Evolutionary conservation across 2,888 invertebrate genomes (phyloP), one percentile per base, ranked within the genome.

Genomic region (Petrophora chlorosata): DNA sequence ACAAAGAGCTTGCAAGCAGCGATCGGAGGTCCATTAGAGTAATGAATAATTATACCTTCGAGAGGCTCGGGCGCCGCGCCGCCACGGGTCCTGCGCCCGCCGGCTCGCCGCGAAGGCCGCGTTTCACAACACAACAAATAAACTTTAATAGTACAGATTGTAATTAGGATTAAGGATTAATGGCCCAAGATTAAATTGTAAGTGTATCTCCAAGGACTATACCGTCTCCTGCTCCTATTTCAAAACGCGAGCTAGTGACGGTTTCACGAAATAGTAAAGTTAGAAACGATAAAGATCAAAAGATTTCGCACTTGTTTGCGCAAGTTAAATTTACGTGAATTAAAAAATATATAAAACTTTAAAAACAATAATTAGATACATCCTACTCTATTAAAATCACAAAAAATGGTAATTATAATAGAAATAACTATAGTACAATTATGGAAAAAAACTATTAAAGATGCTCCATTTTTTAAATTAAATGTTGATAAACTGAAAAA

Each of bases 31-130:
- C 82, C 82, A 86, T 86, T 85, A 84, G 68, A 60, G 64, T 85
- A 81, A 81, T 82, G 76, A 83, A 75, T 82, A 83, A 85, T 84
- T 84, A 82, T 68, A 76, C 74, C 64, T 69, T 68, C 63, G 67
- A 65, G 43, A 29, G 29, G 39, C 43, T 29, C 49, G 16, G 14
- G 43, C 42, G 38, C 33, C 33, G 42, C 9, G 71, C 76, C 60
- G 67, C 69, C 66, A 55, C 68, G 62, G 72, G 68, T 74, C 73
- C 70, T 66, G 58, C 61, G n/a, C n/a, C n/a, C 43, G 25, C 61
- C 48, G 58, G 65, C 64, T 64, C 62, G 59, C 67, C 52, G 63
- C 63, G 80, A 84, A 86, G 86, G 85, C 65, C 79, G 62, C 59
- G 52, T 79, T 78, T 73, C 73, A 79, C 78, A 85, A 85, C 70